phyloP scores from a whole-genome alignment of 2,888 invertebrate species.

The Choreutis nemorana region DNA sequence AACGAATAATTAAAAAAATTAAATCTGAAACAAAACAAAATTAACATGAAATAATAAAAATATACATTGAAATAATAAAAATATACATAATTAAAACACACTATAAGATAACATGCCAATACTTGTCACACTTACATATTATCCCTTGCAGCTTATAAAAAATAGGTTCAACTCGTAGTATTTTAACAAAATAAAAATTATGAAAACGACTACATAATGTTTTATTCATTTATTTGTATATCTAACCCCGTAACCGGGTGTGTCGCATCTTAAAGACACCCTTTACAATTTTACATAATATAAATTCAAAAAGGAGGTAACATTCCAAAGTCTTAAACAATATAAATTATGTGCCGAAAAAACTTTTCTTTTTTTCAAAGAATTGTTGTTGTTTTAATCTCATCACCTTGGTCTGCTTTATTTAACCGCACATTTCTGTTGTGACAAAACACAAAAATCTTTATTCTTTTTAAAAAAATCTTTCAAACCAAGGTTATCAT shows the following conservation, averaged over 20 bases:
- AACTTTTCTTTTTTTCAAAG: too few species aligned
- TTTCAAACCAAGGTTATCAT: too few species aligned
- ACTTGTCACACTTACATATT: constrained; percentile 30
- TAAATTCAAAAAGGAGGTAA: constrained; percentile 58
- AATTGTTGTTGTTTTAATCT: too few species aligned
- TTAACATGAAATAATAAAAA: constrained; percentile 8
- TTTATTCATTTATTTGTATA: constrained; percentile 49
- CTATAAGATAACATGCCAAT: constrained; percentile 12
- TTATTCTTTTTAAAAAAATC: too few species aligned
- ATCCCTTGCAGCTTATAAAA: constrained; percentile 32
- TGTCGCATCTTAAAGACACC: constrained; percentile 47
- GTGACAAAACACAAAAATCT: too few species aligned
- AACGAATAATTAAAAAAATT: constrained; percentile 4
- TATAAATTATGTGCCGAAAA: constrained; percentile 22
- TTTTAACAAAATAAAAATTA: constrained; percentile 8
- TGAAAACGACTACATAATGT: constrained; percentile 15
- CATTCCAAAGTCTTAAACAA: constrained; percentile 48
- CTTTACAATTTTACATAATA: constrained; percentile 43
- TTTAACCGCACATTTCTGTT: too few species aligned
- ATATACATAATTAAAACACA: constrained; percentile 9
- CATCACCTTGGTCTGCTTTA: too few species aligned
- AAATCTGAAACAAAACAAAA: constrained; percentile 10
- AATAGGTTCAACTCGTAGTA: constrained; percentile 5
- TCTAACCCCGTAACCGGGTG: constrained; percentile 48
- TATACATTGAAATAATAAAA: constrained; percentile 10